Conservation (phyloP, 2,797 vertebrate genomes). For the Orestias chungarensis region DNA sequence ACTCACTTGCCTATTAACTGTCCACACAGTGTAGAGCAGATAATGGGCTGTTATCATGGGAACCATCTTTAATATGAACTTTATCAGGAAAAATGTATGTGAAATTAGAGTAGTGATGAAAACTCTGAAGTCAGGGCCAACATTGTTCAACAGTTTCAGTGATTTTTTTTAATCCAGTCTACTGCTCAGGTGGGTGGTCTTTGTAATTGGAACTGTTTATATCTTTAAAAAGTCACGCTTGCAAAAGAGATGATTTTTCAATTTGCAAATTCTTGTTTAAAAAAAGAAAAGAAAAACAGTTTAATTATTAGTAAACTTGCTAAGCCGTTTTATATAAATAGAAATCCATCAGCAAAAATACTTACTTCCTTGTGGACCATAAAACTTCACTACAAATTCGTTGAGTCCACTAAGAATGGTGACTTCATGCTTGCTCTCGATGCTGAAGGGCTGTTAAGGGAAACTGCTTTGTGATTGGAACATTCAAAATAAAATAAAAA, state of each 20-base stretch:
- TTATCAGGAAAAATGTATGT: background rate
- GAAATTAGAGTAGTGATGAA: background rate
- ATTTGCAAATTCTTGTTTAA: background rate
- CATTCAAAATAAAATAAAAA: conserved; percentile 8
- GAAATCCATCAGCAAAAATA: conserved; percentile 42
- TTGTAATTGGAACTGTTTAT: background rate
- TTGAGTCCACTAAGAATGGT: conserved; percentile 98
- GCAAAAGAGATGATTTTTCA: background rate
- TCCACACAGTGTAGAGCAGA: background rate
- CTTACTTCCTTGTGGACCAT: conserved; percentile 99
- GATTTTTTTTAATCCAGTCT: background rate
- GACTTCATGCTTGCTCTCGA: conserved; percentile 98
- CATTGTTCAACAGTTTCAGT: background rate
- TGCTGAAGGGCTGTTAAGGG: conserved; percentile 82
- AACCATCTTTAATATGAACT: background rate
- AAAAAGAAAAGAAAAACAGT: background rate
- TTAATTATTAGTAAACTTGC: too few species aligned
- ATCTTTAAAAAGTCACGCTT: background rate
- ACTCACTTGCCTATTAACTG: too few species aligned
- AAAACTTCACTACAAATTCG: conserved; percentile 99
- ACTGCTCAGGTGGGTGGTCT: background rate
- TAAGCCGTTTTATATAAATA: too few species aligned
- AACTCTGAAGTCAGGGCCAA: background rate
- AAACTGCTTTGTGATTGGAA: conserved; percentile 2
- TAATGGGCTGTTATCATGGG: background rate